These are phyloP conservation scores for Tortrix viridana DNA, from an alignment of 2,888 invertebrate genomes.

Conservation along the genomic window DNA sequence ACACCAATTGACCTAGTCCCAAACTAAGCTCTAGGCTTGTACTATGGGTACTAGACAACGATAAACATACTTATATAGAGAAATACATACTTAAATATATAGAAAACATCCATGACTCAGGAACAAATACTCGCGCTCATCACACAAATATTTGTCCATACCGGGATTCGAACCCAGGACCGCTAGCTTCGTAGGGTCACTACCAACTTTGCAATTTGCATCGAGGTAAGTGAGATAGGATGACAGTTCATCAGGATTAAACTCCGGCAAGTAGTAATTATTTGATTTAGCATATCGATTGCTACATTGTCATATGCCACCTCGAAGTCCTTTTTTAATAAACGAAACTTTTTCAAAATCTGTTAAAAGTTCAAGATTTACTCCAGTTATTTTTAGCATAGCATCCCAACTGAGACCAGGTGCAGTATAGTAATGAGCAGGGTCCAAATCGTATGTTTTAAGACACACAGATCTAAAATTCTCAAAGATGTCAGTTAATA, in stretches of 20 bases:
- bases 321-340: constrained; percentile 4
- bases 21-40: too few relatives aligned
- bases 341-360: background rate
- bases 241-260: background rate
- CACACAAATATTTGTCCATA: too few relatives aligned
- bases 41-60: too few relatives aligned
- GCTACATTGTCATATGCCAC: constrained; percentile 5
- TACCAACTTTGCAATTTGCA: too few relatives aligned
- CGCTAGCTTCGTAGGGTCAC: too few relatives aligned
- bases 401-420: constrained; percentile 20
- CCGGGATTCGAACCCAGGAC: too few relatives aligned
- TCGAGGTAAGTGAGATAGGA: constrained; percentile 1
- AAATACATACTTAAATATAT: too few relatives aligned
- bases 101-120: too few relatives aligned
- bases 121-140: too few relatives aligned
- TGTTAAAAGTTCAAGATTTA: constrained; percentile 1
- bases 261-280: constrained; percentile 14
- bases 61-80: too few relatives aligned
- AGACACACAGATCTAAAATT: constrained; percentile 36
- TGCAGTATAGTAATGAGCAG: constrained; percentile 34
- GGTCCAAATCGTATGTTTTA: constrained; percentile 35
- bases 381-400: background rate
- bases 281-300: constrained; percentile 1
- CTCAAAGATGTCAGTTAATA: constrained; percentile 38
- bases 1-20: too few relatives aligned